Conservation (phyloP, 2,888 invertebrate species). For the Rhaphigaster nebulosa region DNA sequence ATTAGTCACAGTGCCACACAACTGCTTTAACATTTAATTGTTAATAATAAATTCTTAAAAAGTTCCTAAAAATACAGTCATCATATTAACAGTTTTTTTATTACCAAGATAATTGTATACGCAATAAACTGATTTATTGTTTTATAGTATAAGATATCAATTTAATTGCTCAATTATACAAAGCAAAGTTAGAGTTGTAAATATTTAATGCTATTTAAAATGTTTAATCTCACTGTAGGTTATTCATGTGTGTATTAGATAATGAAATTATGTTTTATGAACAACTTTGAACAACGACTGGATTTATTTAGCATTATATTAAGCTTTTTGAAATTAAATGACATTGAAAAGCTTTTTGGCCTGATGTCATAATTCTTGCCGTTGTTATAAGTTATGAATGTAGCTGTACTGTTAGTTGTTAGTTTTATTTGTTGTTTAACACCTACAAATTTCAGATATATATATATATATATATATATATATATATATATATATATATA, state of each 20-base stretch:
- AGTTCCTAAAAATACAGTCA: slow-evolving; percentile 58
- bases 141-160: slow-evolving; percentile 57
- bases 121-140: slow-evolving; percentile 58
- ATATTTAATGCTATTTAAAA: slow-evolving; percentile 43
- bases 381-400: slow-evolving; percentile 57
- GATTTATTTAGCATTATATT: slow-evolving; percentile 41
- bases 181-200: slow-evolving; percentile 57
- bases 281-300: slow-evolving; percentile 58
- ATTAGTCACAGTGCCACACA: slow-evolving; percentile 45
- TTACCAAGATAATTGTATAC: slow-evolving; percentile 58
- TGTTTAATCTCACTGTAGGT: slow-evolving; percentile 57
- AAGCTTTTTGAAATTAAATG: slow-evolving; percentile 46
- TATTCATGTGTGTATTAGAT: slow-evolving; percentile 38
- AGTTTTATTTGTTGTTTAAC: slow-evolving; percentile 53
- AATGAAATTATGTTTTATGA: slow-evolving; percentile 50
- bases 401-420: slow-evolving; percentile 52
- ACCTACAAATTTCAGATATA: not conserved
- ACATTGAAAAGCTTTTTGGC: slow-evolving; percentile 42
- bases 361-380: slow-evolving; percentile 57
- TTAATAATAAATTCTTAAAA: slow-evolving; percentile 48
- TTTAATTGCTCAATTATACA: slow-evolving; percentile 59
- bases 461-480: slow-evolving; percentile 21
- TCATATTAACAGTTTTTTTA: slow-evolving; percentile 51
- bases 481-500: no score
- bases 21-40: slow-evolving; percentile 41